Evolutionary conservation across 2,113 vertebrate genomes (phyloP), one percentile per base, ranked within the genome.

Genomic region (Heliornis fulica): DNA sequence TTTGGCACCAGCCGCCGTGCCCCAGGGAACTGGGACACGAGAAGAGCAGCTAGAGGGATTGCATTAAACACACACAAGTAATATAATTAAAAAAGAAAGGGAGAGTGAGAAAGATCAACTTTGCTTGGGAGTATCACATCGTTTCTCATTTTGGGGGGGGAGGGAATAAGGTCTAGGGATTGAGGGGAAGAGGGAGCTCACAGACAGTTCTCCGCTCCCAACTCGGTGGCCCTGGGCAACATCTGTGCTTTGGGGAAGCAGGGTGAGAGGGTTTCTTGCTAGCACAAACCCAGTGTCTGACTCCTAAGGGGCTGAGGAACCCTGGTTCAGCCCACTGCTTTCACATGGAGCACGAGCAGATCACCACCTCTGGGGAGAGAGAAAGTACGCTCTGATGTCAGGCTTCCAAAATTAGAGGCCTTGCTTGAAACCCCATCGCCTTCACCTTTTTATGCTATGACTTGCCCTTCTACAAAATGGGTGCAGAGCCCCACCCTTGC

Each of bases 21-120:
- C 94, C 71, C 53, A 19, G 87, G 91, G 95, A 76, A 11, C 72
- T 70, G 91, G 91, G 90, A 81, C 83, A 92, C 18, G 9, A 70
- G 90, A 51, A 15, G 56, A 85, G 84, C 87, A 89, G 93, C 96
- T 93, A 85, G 60, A 94, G 89, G 95, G 65, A 78, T 40, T 68
- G 83, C 83, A 81, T 50, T 56, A 29, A 94, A 51, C 43, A 80
- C 68, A n/a, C 9, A 60, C 26, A 10, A 54, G 66, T 11, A 63
- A 56, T 1, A 26, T 5, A n/a, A 83, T 78, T 75, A 11, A 63
- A 56, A 40, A 46, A 66, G 90, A 91, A 94, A 92, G 78, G 31
- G 71, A 87, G 90, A 90, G 94, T 10, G 81, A 81, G 74, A 86
- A n/a, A 48, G 34, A 79, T 32, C 57, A n/a, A 2, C 84, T 71